Percentiles rank a stretch among this genome's conserved stretches.
phyloP scores from a whole-genome alignment of 92 coral and sea anemone genomes.

The Porites lobata region DNA sequence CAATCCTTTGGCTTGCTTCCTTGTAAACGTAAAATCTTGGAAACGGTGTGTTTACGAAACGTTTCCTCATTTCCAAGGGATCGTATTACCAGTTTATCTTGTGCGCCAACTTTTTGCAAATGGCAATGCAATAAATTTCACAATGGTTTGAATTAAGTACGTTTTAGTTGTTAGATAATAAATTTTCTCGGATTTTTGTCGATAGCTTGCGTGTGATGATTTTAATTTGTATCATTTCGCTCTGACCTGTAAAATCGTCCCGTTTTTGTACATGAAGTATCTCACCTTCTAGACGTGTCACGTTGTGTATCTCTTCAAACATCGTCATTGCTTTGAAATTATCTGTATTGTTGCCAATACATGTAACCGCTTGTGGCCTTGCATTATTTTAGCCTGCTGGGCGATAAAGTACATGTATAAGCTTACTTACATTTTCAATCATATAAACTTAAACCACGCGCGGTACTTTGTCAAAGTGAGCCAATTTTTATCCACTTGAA shows the following conservation, averaged over 20 bases:
- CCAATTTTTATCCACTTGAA: neutral
- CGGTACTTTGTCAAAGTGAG: neutral
- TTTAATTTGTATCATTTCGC: too few relatives aligned
- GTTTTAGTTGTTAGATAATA: too few relatives aligned
- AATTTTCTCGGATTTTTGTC: too few relatives aligned
- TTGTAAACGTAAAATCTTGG: slow-evolving; percentile 26
- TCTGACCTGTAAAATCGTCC: too few relatives aligned
- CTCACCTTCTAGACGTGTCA: too few relatives aligned
- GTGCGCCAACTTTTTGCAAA: neutral
- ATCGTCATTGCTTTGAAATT: slow-evolving; percentile 13
- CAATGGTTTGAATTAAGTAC: too few relatives aligned
- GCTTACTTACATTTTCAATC: neutral
- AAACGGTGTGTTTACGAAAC: slow-evolving; percentile 32
- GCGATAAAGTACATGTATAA: neutral
- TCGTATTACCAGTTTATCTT: slow-evolving; percentile 19
- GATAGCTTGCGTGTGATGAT: too few relatives aligned
- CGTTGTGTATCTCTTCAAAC: too few relatives aligned
- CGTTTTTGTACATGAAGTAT: too few relatives aligned
- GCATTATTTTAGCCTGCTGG: neutral
- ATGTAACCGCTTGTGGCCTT: neutral
- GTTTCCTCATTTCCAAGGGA: slow-evolving; percentile 31
- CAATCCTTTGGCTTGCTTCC: neutral
- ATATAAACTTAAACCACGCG: too few relatives aligned
- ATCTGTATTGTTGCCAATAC: neutral
- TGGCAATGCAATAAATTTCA: neutral